Base-by-base conservation (phyloP, 2,888 invertebrate genomes). In the Pediacus dermestoides region DNA sequence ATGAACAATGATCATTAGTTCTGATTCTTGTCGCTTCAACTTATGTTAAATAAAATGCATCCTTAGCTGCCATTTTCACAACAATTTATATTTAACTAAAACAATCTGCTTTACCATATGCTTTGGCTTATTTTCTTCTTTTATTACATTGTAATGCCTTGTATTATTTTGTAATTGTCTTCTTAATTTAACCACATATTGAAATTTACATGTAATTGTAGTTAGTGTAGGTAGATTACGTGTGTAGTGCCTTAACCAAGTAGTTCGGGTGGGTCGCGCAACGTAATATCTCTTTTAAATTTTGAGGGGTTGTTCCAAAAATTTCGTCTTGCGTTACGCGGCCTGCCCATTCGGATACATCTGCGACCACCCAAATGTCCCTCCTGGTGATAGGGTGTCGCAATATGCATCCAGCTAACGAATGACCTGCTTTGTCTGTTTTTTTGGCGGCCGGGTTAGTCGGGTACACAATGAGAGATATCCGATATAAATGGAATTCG, bases 381-480 rank as follows among this genome's bases (percentile, higher is more conserved):
- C 28, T 7, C 26, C 26, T 9, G 26, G 10, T 26, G 10, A 11
- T 13, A 28, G n/a, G 3, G 28, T 11, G 8, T 28, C 28, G 23
- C 23, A 33, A 14, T 33, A 8, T 46, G 53, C 51, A 45, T 47
- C 47, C 41, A 58, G 58, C 58, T 64, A 60, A 61, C 61, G 64
- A 66, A 65, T 66, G 66, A 66, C 65, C 59, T 65, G 68, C 66
- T 69, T 69, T 70, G 63, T 70, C 66, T 69, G 68, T 70, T 69
- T 60, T 67, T 68, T 68, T 63, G 66, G 66, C 67, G 13, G 47
- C 44, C 9, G 65, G 62, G 43, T 61, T 66, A 91, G 91, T 91
- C 85, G 91, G 91, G 82, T 91, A 91, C 85, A 91, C 91, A 80
- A 91, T 90, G 89, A 86, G 86, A 81, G 91, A 91, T 83, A 91